phyloP scores from a whole-genome alignment of 2,113 vertebrate genomes.

The Grus americana region DNA sequence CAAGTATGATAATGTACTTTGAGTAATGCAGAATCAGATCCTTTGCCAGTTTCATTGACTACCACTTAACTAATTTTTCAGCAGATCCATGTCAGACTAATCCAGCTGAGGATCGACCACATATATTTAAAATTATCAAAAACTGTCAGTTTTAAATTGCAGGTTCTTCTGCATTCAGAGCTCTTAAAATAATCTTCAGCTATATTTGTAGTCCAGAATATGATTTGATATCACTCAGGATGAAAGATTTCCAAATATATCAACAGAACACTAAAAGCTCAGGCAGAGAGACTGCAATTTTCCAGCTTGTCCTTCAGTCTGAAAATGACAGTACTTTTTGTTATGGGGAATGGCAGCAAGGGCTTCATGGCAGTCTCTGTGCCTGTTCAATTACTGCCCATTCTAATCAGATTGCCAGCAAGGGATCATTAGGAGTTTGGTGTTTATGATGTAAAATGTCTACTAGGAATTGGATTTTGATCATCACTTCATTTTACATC shows the following conservation, averaged over 20 bases:
- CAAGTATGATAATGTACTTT: background rate
- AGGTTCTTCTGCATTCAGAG: background rate
- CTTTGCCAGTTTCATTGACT: background rate
- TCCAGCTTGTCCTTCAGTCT: background rate
- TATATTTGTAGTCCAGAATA: background rate
- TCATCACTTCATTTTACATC: slow-evolving; percentile 47
- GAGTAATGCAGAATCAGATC: background rate
- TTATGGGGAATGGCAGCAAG: background rate
- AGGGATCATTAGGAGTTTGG: slow-evolving; percentile 25
- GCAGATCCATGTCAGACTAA: background rate
- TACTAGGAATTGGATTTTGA: slow-evolving; percentile 51
- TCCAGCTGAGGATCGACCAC: background rate
- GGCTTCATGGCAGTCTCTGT: background rate
- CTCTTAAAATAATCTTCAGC: background rate
- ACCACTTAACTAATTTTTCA: background rate
- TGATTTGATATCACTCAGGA: background rate
- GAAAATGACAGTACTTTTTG: background rate
- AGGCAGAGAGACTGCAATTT: background rate
- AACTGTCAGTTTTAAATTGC: background rate
- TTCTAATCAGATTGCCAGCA: slow-evolving; percentile 33
- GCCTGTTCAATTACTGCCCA: background rate
- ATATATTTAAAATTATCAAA: background rate
- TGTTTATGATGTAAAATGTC: slow-evolving; percentile 29
- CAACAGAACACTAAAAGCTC: background rate
- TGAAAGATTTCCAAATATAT: background rate